Evolutionary conservation across 2,113 vertebrate genomes (phyloP), one percentile per base, ranked within the genome.

Genomic region (Oostethus manadensis): DNA sequence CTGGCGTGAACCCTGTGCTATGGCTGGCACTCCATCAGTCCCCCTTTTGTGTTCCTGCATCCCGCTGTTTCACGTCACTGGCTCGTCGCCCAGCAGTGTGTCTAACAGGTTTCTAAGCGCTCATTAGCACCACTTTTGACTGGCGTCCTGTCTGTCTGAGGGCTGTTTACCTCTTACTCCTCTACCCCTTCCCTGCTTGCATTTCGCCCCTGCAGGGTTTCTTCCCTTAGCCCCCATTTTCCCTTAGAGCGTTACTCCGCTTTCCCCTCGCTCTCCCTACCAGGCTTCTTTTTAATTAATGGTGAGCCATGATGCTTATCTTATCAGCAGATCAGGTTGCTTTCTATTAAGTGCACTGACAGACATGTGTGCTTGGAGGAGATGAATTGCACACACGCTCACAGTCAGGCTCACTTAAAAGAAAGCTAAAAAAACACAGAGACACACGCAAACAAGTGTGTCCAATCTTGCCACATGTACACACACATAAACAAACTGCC

Each of bases 211-310:
- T 55, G 44, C 18, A 35, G 45, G 46, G 46, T 21, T 48, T 48
- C 46, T 1, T 9, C n/a, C n/a, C 46, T 9, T 21, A 48, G 20
- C 5, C 18, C 46, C 46, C n/a, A 48, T 13, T 10, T 9, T 10
- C 46, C 46, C 53, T 40, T 8, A 33, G 50, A 18, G 22, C 8
- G 16, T 51, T 51, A 23, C 50, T n/a, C 29, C 10, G 11, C 62
- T 10, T 61, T 60, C 40, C 65, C 62, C 71, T 69, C 62, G 57
- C 56, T 65, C 73, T 76, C 71, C 51, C 76, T 71, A 68, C 71
- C 61, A 75, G 80, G 72, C 64, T n/a, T n/a, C 17, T 62, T 84
- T 88, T 88, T 87, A 89, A 88, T 89, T 88, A 88, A 89, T 86
- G 82, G 79, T 56, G 70, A 78, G 80, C 71, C 73, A 62, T 58